A percentile compares a stretch with the other conserved stretches of the same genome.
Conservation (phyloP, 2,113 vertebrate species). For the Halcyon malimbica region DNA sequence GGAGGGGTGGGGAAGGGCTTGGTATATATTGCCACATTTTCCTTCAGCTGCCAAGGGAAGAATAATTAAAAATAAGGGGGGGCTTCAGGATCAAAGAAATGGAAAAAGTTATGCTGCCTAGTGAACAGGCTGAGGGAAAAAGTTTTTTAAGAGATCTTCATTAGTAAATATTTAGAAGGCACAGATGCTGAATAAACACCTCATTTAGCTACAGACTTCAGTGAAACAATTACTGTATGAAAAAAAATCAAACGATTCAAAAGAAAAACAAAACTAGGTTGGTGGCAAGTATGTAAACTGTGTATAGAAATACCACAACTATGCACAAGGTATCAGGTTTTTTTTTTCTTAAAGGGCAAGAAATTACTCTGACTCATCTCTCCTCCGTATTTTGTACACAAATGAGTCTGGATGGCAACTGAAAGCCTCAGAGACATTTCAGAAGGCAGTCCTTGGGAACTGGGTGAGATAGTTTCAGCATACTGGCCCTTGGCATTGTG, state of each 20-base stretch:
- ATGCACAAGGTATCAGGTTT: conserved; percentile 14
- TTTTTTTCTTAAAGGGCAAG: conserved; percentile 34
- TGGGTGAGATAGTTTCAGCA: not conserved
- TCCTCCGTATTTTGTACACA: conserved; percentile 30
- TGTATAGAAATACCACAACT: conserved; percentile 23
- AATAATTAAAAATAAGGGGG: conserved; percentile 40
- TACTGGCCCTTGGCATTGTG: not conserved
- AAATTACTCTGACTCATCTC: conserved; percentile 49
- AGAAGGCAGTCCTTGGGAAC: conserved; percentile 13
- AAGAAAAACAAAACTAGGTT: conserved; percentile 37
- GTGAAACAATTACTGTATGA: conserved; percentile 6
- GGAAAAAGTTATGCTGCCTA: not conserved
- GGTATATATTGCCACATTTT: not conserved
- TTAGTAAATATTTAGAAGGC: conserved; percentile 67
- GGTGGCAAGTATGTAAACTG: conserved; percentile 29
- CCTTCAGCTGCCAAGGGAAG: not conserved
- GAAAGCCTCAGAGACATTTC: conserved; percentile 14
- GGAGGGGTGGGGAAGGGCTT: conserved; percentile 8
- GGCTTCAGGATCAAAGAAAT: conserved; percentile 32
- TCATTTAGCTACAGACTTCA: conserved; percentile 29
- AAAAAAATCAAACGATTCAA: conserved; percentile 48
- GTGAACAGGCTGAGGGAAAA: conserved; percentile 7
- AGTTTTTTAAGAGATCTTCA: not conserved
- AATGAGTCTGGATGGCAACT: conserved; percentile 17
- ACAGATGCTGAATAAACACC: conserved; percentile 50